These are phyloP conservation scores for Gambusia holbrooki DNA, from an alignment of 2,113 vertebrate genomes.

Conservation along the genomic window DNA sequence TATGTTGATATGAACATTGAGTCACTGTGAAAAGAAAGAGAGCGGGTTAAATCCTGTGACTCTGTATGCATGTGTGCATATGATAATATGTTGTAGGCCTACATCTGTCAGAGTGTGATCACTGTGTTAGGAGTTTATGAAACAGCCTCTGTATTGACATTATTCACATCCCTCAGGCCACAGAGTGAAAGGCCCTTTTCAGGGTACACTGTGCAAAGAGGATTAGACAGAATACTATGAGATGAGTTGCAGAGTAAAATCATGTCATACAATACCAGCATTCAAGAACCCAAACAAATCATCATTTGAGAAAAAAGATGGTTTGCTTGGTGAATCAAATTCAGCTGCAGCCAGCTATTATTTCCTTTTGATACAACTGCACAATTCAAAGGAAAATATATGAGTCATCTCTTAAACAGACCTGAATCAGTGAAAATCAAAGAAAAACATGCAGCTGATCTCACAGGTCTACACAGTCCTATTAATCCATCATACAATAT, in stretches of 20 bases:
- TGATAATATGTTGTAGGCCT: constrained; percentile 44
- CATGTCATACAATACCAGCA: constrained; percentile 41
- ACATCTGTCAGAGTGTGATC: constrained; percentile 74
- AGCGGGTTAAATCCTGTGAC: constrained; percentile 45
- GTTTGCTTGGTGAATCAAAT: constrained; percentile 45
- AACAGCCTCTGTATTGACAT: constrained; percentile 72
- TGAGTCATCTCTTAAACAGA: background rate
- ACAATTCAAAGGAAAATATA: constrained; percentile 14
- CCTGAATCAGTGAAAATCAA: background rate
- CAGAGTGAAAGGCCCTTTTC: constrained; percentile 66
- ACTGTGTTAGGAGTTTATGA: constrained; percentile 69
- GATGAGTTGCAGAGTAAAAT: constrained; percentile 52
- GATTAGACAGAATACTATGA: constrained; percentile 63
- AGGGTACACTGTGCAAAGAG: constrained; percentile 63
- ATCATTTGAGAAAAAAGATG: constrained; percentile 22
- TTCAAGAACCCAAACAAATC: constrained; percentile 36
- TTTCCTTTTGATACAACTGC: constrained; percentile 32
- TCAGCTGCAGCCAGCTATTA: constrained; percentile 31
- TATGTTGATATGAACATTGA: constrained; percentile 64
- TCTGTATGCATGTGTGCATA: constrained; percentile 6
- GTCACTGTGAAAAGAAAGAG: constrained; percentile 53
- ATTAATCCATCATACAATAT: background rate
- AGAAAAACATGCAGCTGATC: background rate
- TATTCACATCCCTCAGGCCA: constrained; percentile 70
- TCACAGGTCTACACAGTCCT: background rate